phyloP scores from a whole-genome alignment of 2,888 invertebrate genomes.

The Andrena fulva region DNA sequence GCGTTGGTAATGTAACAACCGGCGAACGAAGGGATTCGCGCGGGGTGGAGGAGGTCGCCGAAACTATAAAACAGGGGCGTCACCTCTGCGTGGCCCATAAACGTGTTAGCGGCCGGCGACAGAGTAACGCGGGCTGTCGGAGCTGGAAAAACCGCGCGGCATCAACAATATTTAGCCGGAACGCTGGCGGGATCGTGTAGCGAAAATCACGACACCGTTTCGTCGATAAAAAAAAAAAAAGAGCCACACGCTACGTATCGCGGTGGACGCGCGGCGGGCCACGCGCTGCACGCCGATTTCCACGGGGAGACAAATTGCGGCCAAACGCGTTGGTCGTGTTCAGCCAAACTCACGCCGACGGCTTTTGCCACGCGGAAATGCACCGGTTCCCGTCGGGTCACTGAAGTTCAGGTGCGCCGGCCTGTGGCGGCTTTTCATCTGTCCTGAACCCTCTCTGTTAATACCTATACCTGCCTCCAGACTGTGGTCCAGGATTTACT shows the following conservation, averaged over 20 bases:
- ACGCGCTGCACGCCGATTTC: conserved; percentile 47
- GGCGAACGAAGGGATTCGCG: conserved; percentile 35
- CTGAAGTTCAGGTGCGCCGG: background rate
- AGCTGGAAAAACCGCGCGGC: conserved; percentile 41
- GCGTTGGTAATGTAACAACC: conserved; percentile 41
- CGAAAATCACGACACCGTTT: conserved; percentile 67
- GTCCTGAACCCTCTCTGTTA: no score
- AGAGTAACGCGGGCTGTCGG: conserved; percentile 14
- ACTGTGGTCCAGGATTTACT: no score
- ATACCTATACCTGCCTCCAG: no score
- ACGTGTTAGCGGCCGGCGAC: conserved; percentile 59
- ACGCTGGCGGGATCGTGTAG: conserved; percentile 61
- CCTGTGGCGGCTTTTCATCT: no score
- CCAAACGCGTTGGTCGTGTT: conserved; percentile 30
- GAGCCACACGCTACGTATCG: background rate
- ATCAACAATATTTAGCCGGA: conserved; percentile 70
- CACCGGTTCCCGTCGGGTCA: background rate
- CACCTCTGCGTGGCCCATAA: conserved; percentile 55
- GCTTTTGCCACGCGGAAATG: background rate
- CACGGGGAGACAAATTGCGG: conserved; percentile 59
- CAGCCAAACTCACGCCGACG: conserved; percentile 4
- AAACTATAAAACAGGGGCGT: conserved; percentile 65
- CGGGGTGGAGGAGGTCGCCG: conserved; percentile 21
- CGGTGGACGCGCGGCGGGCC: conserved; percentile 10
- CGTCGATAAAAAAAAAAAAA: conserved; percentile 57